A percentile compares a stretch with the other conserved stretches of the same genome.
These are phyloP conservation scores for Hyppa rectilinea DNA, from an alignment of 2,888 invertebrate genomes.

Conservation along the genomic window DNA sequence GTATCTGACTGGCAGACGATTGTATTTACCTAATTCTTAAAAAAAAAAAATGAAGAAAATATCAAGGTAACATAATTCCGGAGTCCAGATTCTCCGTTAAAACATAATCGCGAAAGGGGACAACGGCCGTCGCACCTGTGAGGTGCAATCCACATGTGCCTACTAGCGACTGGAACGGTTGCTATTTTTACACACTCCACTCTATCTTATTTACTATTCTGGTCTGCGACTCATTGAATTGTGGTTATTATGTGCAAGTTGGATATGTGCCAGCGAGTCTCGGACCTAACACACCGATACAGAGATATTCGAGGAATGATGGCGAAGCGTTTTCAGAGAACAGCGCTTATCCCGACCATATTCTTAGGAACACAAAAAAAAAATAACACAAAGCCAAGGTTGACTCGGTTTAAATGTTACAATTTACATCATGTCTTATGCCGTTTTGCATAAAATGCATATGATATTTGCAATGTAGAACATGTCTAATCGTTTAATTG, in stretches of 20 bases:
- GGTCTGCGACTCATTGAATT: slow-evolving; percentile 91
- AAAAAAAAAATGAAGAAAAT: not conserved
- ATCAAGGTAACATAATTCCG: slow-evolving; percentile 10
- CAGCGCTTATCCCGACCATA: slow-evolving; percentile 71
- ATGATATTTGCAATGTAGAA: slow-evolving; percentile 31
- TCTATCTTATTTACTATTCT: slow-evolving; percentile 91
- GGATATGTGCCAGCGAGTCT: slow-evolving; percentile 87
- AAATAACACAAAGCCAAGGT: slow-evolving; percentile 78
- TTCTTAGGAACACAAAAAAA: slow-evolving; percentile 70
- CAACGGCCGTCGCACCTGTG: slow-evolving; percentile 88
- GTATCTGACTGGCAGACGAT: slow-evolving; percentile 29
- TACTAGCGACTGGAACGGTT: slow-evolving; percentile 87
- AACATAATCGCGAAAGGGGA: slow-evolving; percentile 74
- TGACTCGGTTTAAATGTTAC: slow-evolving; percentile 61
- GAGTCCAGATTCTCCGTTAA: slow-evolving; percentile 24
- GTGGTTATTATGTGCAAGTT: slow-evolving; percentile 91
- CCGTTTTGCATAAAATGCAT: slow-evolving; percentile 32
- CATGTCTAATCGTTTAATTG: slow-evolving; percentile 29
- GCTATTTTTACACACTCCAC: slow-evolving; percentile 89
- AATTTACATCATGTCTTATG: slow-evolving; percentile 27
- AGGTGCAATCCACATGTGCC: slow-evolving; percentile 86
- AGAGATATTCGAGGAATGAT: slow-evolving; percentile 88
- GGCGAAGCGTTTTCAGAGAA: slow-evolving; percentile 81
- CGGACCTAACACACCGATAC: slow-evolving; percentile 86
- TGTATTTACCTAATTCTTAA: not conserved